These are phyloP conservation scores for Zosterops hypoxanthus DNA, from an alignment of 2,113 vertebrate genomes.

Conservation along the genomic window DNA sequence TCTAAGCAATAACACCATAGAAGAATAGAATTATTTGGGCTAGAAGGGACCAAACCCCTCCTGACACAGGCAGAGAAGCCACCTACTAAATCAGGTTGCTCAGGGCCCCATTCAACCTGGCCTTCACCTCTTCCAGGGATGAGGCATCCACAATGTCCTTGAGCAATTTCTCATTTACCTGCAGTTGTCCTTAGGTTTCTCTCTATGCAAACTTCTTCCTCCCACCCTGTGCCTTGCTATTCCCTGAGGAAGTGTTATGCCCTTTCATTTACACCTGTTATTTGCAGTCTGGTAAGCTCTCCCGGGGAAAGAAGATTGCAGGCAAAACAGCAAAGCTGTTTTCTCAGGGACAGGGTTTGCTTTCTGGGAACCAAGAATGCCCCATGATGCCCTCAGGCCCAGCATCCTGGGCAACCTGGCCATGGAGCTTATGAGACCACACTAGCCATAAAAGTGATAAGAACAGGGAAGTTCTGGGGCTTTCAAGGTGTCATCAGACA, in stretches of 20 bases:
- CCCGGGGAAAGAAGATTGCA: not conserved
- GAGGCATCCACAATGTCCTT: not conserved
- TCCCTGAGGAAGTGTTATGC: accelerated
- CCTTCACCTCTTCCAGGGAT: not conserved
- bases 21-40: not conserved
- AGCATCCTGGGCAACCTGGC: not conserved
- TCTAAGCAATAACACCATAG: not conserved
- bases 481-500: not conserved
- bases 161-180: not conserved
- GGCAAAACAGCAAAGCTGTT: not conserved
- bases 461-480: not conserved
- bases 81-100: not conserved
- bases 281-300: not conserved
- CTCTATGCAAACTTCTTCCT: not conserved
- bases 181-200: not conserved
- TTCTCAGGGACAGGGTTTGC: not conserved
- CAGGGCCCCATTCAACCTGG: too few species aligned
- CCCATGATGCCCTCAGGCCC: not conserved
- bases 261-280: not conserved
- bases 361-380: not conserved
- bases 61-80: not conserved
- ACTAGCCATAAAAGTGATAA: not conserved
- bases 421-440: not conserved
- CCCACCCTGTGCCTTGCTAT: accelerated
- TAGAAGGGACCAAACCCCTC: not conserved